Conservation (phyloP, 2,888 invertebrate genomes). For the Tholera decimalis region DNA sequence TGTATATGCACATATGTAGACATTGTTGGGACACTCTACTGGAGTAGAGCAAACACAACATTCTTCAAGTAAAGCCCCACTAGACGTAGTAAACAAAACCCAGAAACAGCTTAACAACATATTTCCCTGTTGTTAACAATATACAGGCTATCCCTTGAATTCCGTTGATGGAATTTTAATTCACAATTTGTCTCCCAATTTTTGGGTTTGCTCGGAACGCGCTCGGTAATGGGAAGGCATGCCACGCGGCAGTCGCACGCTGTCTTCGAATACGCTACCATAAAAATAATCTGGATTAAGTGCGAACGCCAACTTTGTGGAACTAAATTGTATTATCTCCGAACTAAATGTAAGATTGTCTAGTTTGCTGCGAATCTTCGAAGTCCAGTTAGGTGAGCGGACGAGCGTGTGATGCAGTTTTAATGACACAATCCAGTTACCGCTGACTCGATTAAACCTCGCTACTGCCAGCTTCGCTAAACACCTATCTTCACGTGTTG, state of each 20-base stretch:
- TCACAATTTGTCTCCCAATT: conserved; percentile 84
- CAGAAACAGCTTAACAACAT: conserved; percentile 19
- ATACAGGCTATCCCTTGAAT: conserved; percentile 52
- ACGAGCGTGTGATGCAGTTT: conserved; percentile 86
- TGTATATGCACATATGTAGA: too few species aligned
- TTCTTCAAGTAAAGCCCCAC: conserved; percentile 1
- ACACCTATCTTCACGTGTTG: conserved; percentile 81
- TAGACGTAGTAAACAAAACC: conserved; percentile 4
- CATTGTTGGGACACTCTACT: not conserved
- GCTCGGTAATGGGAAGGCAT: conserved; percentile 83
- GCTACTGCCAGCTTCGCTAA: conserved; percentile 79
- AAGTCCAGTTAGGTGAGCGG: conserved; percentile 83
- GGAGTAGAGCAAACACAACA: conserved; percentile 7
- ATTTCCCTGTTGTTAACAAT: conserved; percentile 52
- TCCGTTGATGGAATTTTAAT: conserved; percentile 83
- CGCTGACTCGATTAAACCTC: conserved; percentile 86
- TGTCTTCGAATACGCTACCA: conserved; percentile 73
- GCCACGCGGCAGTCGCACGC: conserved; percentile 80
- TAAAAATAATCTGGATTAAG: conserved; percentile 77
- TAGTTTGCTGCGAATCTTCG: conserved; percentile 65
- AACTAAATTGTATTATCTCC: conserved; percentile 41
- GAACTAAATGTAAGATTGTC: conserved; percentile 46
- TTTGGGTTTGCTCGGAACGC: conserved; percentile 80
- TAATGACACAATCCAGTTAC: conserved; percentile 89
- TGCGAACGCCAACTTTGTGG: conserved; percentile 60